Evolutionary conservation across 2,888 invertebrate species (phyloP).

Genomic region (Myopa tessellatipennis): DNA sequence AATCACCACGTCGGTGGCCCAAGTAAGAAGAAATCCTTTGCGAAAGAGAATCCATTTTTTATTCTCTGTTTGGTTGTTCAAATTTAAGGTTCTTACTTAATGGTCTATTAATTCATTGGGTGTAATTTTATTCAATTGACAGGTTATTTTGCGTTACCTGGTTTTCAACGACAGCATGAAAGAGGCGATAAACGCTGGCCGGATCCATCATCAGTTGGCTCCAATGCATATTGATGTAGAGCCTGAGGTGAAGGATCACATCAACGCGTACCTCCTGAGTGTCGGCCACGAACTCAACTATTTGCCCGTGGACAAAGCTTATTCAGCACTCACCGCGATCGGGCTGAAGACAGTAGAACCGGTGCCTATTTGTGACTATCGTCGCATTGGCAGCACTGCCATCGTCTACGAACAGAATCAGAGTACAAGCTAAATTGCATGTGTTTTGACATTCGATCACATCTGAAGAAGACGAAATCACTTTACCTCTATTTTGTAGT

Average conservation of each 20-base stretch:
- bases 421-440: background rate
- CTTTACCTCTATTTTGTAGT: too few species aligned
- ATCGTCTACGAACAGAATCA: conserved; percentile 48
- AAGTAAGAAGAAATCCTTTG: conserved; percentile 39
- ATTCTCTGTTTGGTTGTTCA: background rate
- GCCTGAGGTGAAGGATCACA: conserved; percentile 71
- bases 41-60: too few species aligned
- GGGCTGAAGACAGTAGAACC: conserved; percentile 68
- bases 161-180: conserved; percentile 76
- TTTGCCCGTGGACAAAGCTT: conserved; percentile 66
- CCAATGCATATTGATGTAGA: conserved; percentile 81
- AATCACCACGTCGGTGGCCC: conserved; percentile 84
- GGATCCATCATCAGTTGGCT: conserved; percentile 90
- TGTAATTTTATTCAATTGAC: conserved; percentile 33
- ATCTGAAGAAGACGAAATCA: too few species aligned
- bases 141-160: conserved; percentile 76
- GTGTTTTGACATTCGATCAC: background rate
- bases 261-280: conserved; percentile 50
- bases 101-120: background rate
- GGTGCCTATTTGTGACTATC: conserved; percentile 66
- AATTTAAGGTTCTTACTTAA: background rate
- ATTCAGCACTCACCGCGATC: conserved; percentile 73
- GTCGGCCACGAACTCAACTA: conserved; percentile 65
- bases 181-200: conserved; percentile 76
- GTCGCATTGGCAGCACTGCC: conserved; percentile 68